Evolutionary conservation across 2,113 vertebrate species (phyloP).

Genomic region (Sylvia atricapilla): DNA sequence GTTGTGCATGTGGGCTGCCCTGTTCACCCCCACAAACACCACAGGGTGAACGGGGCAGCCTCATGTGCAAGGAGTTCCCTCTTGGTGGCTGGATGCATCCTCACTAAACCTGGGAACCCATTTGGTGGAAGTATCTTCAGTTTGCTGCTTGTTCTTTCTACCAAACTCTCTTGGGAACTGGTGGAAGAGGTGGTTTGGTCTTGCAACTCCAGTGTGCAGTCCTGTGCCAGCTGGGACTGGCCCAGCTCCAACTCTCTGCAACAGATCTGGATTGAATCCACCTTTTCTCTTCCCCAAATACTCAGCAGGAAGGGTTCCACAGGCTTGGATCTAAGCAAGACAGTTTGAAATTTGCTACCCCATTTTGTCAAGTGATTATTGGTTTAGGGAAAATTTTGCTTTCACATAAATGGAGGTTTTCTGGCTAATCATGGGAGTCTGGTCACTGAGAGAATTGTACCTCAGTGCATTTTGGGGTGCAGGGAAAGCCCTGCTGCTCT

Average conservation of each 20-base stretch:
- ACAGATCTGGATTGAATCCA: no score
- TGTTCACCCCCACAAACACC: accelerated
- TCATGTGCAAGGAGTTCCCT: accelerated
- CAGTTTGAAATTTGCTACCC: neutral
- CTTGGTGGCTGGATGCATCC: neutral
- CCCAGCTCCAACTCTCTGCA: neutral
- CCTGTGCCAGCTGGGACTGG: neutral
- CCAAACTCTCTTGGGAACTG: neutral
- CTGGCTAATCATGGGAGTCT: neutral
- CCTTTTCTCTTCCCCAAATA: neutral
- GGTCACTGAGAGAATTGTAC: neutral
- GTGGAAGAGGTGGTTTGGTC: neutral
- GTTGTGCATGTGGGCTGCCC: neutral
- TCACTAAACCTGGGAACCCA: accelerated
- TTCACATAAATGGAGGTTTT: neutral
- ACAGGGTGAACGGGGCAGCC: accelerated
- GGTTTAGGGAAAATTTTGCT: neutral
- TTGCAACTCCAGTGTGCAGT: neutral
- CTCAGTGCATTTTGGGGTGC: neutral
- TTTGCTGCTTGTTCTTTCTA: neutral
- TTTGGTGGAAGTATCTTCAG: neutral
- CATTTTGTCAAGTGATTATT: neutral
- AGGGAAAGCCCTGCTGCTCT: neutral
- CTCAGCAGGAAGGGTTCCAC: neutral
- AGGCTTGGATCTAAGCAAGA: neutral